Conservation (phyloP, 1,140 invertebrate species). For the Zaprionus tsacasi region DNA sequence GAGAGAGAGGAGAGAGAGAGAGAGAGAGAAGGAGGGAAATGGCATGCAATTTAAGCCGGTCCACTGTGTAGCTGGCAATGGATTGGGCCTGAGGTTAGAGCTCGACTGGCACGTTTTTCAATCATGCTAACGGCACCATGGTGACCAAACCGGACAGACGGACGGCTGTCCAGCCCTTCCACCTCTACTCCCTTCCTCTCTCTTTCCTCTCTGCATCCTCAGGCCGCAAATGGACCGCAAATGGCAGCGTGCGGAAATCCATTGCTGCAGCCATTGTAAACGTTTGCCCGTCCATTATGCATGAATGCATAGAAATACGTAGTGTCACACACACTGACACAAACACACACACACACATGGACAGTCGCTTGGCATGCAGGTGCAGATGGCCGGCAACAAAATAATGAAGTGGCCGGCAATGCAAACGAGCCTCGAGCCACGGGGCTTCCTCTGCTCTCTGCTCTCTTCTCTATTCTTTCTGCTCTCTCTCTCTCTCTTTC, state of each 20-base stretch:
- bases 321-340: constrained; percentile 29
- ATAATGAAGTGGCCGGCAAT: constrained; percentile 71
- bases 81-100: constrained; percentile 33
- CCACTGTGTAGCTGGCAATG: constrained; percentile 16
- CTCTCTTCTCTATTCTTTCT: background rate
- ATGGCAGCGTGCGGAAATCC: constrained; percentile 77
- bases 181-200: background rate
- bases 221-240: constrained; percentile 76
- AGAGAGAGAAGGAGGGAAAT: constrained; percentile 25
- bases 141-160: constrained; percentile 31
- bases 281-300: constrained; percentile 78
- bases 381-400: constrained; percentile 53
- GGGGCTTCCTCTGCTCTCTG: background rate
- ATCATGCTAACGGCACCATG: constrained; percentile 75
- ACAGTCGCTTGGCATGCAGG: constrained; percentile 7
- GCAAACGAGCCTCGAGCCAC: constrained; percentile 55
- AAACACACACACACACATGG: background rate
- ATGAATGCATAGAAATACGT: constrained; percentile 76
- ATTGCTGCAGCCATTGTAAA: constrained; percentile 75
- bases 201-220: constrained; percentile 5
- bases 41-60: constrained; percentile 64
- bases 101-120: constrained; percentile 70
- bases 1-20: background rate
- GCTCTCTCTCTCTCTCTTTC: background rate
- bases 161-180: constrained; percentile 4